phyloP scores from a whole-genome alignment of 2,888 invertebrate species.

The Ochropacha duplaris region DNA sequence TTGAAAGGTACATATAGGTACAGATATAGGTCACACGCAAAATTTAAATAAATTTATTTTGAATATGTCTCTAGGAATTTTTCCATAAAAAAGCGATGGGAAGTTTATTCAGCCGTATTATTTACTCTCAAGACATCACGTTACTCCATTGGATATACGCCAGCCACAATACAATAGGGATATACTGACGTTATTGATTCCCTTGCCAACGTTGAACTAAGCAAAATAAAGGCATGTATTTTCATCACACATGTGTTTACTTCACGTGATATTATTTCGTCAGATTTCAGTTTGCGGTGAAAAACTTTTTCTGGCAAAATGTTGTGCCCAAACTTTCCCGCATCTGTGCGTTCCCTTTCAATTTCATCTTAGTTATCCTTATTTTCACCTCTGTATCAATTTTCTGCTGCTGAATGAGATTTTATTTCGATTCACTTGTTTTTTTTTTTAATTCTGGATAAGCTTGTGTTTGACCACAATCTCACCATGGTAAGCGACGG shows the following conservation, averaged over 20 bases:
- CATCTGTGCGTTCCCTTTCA: not conserved
- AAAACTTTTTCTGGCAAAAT: not conserved
- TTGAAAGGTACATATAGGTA: no score
- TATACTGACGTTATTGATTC: not conserved
- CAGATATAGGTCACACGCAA: no score
- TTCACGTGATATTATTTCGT: not conserved
- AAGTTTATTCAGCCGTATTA: not conserved
- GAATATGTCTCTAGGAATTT: no score
- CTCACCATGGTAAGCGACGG: no score
- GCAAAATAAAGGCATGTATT: not conserved
- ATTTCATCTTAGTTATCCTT: not conserved
- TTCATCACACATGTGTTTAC: not conserved
- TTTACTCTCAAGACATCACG: not conserved
- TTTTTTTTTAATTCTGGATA: no score
- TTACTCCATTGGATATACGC: not conserved
- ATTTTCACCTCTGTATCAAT: not conserved
- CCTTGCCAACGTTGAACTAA: not conserved
- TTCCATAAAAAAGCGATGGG: not conserved
- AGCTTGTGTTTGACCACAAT: no score
- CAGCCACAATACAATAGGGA: slow-evolving; percentile 1
- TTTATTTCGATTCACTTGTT: not conserved
- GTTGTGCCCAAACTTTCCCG: not conserved
- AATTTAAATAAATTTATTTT: no score
- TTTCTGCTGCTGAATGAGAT: not conserved
- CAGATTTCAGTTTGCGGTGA: not conserved